Base-by-base conservation (phyloP, 1,140 invertebrate species). In the Tachypleus tridentatus region DNA sequence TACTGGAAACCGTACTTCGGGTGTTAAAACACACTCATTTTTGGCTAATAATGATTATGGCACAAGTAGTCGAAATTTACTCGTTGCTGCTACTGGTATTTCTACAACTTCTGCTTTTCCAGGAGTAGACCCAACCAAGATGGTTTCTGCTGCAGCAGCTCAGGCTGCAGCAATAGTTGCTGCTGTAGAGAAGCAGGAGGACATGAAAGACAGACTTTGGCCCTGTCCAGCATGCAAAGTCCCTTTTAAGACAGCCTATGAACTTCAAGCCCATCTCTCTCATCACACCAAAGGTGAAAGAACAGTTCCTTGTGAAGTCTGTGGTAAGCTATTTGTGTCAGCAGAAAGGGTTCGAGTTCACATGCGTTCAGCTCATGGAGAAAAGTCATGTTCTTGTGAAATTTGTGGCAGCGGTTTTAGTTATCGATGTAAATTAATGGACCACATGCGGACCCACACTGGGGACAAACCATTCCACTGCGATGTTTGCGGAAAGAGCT, bases 401-500 rank as follows among this genome's bases (percentile, higher is more conserved):
- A 72, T 73, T 58, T 73, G 72, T 68, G 72, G 72, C 48, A 71
- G 67, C 59, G 68, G 69, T 48, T 73, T 73, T 57, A 72, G 70
- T 61, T 73, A 73, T 63, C 69, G 70, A 11, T 73, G 72, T 62
- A 73, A 73, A 63, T 64, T 73, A 49, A 57, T 72, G 11, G 70
- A 72, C 62, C 73, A 74, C 57, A 74, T 73, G 72, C 52, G 72
- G 49, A 73, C 71, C 5, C 72, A 73, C 50, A 72, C 72, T 47
- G 72, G 73, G 52, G 70, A 73, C 60, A 73, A 73, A 61, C 67
- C 72, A 48, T 71, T 69, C 63, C 57, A 69, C 6, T 73, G 72
- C 67, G 69, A 71, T 63, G 70, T 73, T 60, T 74, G 73, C 65
- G 71, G 71, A 9, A 62, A 70, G 53, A 67, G 70, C 29, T 74